phyloP scores from a whole-genome alignment of 1,140 invertebrate species.

The Drosophila pseudoananassae region DNA sequence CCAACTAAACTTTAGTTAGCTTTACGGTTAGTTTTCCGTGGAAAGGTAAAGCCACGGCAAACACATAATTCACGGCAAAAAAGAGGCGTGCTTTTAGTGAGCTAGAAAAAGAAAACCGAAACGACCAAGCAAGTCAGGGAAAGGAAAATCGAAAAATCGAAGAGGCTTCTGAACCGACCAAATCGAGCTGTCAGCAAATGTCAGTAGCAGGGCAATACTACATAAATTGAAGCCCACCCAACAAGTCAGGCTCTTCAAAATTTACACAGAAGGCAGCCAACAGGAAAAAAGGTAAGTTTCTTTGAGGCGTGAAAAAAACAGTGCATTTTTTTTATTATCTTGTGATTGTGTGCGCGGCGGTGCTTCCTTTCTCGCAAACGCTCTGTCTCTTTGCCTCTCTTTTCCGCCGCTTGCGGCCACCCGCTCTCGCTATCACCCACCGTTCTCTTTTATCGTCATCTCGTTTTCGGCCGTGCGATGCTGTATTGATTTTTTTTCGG shows the following conservation, averaged over 20 bases:
- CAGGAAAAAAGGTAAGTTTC: constrained; percentile 38
- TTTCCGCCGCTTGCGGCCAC: background rate
- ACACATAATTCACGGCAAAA: background rate
- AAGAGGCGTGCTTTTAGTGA: constrained; percentile 53
- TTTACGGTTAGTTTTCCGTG: constrained; percentile 72
- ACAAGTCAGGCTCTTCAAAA: constrained; percentile 24
- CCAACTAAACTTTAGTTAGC: constrained; percentile 73
- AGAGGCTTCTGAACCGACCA: constrained; percentile 10
- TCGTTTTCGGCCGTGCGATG: constrained; percentile 59
- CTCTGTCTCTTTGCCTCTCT: background rate
- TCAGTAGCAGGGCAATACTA: constrained; percentile 34
- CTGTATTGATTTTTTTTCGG: constrained; percentile 78
- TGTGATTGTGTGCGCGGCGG: constrained; percentile 11
- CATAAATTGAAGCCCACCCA: constrained; percentile 28
- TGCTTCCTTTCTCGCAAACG: background rate
- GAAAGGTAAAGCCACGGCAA: constrained; percentile 45
- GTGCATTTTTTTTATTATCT: constrained; percentile 22
- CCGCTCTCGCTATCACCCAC: background rate
- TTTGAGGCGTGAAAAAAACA: constrained; percentile 34
- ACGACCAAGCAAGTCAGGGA: background rate
- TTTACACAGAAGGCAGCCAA: constrained; percentile 22
- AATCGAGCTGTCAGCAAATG: constrained; percentile 22
- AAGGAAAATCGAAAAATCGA: constrained; percentile 21
- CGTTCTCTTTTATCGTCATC: background rate
- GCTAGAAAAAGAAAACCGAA: constrained; percentile 22